Base-by-base conservation (phyloP, 2,888 invertebrate species). In the Latheticus oryzae region DNA sequence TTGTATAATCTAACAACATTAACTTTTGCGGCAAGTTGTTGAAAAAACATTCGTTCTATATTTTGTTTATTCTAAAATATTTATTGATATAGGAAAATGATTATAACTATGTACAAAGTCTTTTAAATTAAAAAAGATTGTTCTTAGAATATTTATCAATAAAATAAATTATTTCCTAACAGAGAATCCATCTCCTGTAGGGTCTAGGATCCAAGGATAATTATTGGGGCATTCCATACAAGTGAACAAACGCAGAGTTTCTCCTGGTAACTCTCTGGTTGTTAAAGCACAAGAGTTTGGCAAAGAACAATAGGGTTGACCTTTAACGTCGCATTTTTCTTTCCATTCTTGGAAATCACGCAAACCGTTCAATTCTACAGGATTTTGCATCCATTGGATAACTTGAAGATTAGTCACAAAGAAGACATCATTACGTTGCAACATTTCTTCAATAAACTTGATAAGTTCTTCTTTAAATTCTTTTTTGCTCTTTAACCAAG, bases 201-300 rank as follows among this genome's bases (percentile, higher is more conserved):
- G 95, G 81, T 95, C 95, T 72, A 94, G 83, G 73, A 95, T 89
- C 95, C 95, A 95, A 51, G 95, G 95, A 76, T 95, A 95, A 80
- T 95, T 93, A 77, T 94, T 92, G 59, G 95, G 95, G 78, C 95
- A 95, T 79, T 95, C 95, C 91, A 95, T 93, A 80, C 95, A 95
- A 51, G 95, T 95, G 83, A 95, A 95, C 56, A 95, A 85, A 77
- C 95, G 89, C 37, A 95, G 85, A 37, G 93, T 94, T 80, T 95
- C 95, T 61, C 95, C 95, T 19, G 95, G 95, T 65, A 95, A 81
- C 80, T 95, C 95, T 72, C 94, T 84, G 58, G 95, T 95, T 33
- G 88, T 93, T 68, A 95, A 80, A 7, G 94, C 91, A 77, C 95
- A 95, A 48, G 94, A 90, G 74, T 95, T 95, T 55, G 95, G 95